Percentiles rank a stretch among this genome's conserved stretches.
phyloP scores from a whole-genome alignment of 2,113 vertebrate species.

The Oncorhynchus masou region DNA sequence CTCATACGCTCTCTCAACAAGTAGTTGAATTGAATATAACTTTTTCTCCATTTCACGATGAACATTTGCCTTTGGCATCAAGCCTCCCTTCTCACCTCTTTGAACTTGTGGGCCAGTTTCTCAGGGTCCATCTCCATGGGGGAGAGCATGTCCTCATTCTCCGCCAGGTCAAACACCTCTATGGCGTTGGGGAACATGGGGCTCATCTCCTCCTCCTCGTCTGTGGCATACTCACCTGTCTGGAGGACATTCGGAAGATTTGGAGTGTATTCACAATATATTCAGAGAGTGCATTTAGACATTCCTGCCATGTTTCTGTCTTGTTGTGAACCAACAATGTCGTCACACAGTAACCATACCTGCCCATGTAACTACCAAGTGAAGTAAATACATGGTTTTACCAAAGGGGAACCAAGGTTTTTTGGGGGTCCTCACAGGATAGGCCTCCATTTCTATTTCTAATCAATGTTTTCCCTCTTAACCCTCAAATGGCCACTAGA shows the following conservation, averaged over 20 bases:
- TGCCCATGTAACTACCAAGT: too few species aligned
- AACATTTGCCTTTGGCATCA: neutral
- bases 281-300: too few species aligned
- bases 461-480: neutral
- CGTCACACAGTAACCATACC: too few species aligned
- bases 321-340: too few species aligned
- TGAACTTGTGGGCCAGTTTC: constrained; percentile 94
- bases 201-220: constrained; percentile 92
- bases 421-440: too few species aligned
- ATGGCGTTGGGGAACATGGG: constrained; percentile 92
- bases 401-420: too few species aligned
- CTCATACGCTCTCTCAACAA: too few species aligned
- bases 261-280: neutral
- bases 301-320: too few species aligned
- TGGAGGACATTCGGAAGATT: constrained; percentile 44
- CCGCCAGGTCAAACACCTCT: constrained; percentile 93
- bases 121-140: constrained; percentile 94
- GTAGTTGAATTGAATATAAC: too few species aligned
- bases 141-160: constrained; percentile 88
- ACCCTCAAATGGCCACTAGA: constrained; percentile 20
- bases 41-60: too few species aligned
- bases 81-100: constrained; percentile 80
- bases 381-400: too few species aligned
- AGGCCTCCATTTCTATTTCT: too few species aligned
- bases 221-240: constrained; percentile 93